phyloP scores from a whole-genome alignment of 2,797 vertebrate species.

The Leptoclinus maculatus region DNA sequence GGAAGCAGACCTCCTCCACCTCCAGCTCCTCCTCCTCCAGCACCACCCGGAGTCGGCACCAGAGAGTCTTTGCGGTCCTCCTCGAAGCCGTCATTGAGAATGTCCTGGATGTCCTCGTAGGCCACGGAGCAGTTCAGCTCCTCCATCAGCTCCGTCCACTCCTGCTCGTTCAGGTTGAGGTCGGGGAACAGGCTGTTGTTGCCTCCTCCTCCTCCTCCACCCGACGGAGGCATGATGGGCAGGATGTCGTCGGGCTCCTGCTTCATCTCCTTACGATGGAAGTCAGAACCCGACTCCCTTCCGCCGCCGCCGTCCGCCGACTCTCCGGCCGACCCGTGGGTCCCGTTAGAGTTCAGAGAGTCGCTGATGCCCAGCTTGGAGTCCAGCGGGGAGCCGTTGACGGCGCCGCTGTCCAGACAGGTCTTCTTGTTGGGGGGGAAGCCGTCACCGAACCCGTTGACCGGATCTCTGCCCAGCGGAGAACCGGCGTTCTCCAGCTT shows the following conservation, averaged over 20 bases:
- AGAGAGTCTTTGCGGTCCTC: slow-evolving; percentile 93
- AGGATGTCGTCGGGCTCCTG: slow-evolving; percentile 96
- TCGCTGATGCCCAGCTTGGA: slow-evolving; percentile 85
- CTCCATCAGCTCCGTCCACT: slow-evolving; percentile 98
- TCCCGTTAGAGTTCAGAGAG: slow-evolving; percentile 84
- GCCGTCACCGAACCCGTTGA: slow-evolving; percentile 91
- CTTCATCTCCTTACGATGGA: slow-evolving; percentile 94
- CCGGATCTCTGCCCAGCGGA: slow-evolving; percentile 89
- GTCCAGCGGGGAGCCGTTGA: slow-evolving; percentile 91
- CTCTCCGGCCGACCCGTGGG: slow-evolving; percentile 79
- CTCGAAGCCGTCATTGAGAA: slow-evolving; percentile 95
- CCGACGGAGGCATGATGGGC: slow-evolving; percentile 91
- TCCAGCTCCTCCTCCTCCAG: neutral
- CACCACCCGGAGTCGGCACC: slow-evolving; percentile 77
- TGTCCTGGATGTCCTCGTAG: slow-evolving; percentile 97
- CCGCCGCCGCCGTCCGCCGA: slow-evolving; percentile 64
- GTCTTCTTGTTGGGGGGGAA: slow-evolving; percentile 92
- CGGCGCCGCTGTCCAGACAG: slow-evolving; percentile 86
- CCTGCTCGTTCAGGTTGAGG: slow-evolving; percentile 97
- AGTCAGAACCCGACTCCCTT: slow-evolving; percentile 75
- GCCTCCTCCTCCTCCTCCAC: slow-evolving; percentile 83
- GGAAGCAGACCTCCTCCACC: slow-evolving; percentile 77
- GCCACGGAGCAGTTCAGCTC: slow-evolving; percentile 96
- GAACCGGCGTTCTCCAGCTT: slow-evolving; percentile 91
- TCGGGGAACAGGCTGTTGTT: slow-evolving; percentile 94